Evolutionary conservation across 53 echinoderm and acorn worm genomes (phyloP).

Genomic region (Zoroaster sp.): DNA sequence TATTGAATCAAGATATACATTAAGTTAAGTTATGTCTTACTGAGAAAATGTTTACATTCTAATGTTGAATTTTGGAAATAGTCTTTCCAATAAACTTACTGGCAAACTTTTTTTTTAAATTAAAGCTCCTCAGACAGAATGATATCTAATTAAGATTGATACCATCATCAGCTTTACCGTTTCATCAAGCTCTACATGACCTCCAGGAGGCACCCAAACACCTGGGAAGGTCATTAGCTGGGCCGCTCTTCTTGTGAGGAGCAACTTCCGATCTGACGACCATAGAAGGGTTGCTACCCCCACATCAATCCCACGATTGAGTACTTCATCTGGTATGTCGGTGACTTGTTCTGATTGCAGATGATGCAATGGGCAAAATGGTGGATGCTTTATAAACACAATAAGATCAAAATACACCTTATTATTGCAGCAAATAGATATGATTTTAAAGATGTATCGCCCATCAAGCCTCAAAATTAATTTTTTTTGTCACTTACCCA

Average conservation of each 20-base stretch:
- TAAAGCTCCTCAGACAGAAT: not conserved
- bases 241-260: slow-evolving; percentile 76
- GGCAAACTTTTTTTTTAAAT: too few relatives aligned
- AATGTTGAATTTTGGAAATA: too few relatives aligned
- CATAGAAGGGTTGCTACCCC: slow-evolving; percentile 76
- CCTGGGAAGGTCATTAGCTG: slow-evolving; percentile 72
- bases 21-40: too few relatives aligned
- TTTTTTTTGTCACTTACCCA: too few relatives aligned
- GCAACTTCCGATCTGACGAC: slow-evolving; percentile 67
- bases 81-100: too few relatives aligned
- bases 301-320: slow-evolving; percentile 72
- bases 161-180: slow-evolving; percentile 32
- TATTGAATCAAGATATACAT: too few relatives aligned
- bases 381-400: slow-evolving; percentile 57
- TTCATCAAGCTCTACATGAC: slow-evolving; percentile 77
- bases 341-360: slow-evolving; percentile 30
- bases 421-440: too few relatives aligned
- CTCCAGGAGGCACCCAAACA: slow-evolving; percentile 86
- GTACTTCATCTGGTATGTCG: slow-evolving; percentile 51
- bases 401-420: too few relatives aligned
- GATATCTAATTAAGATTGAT: not conserved
- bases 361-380: slow-evolving; percentile 68
- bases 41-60: too few relatives aligned
- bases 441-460: too few relatives aligned
- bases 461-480: too few relatives aligned